Conservation (phyloP, 1,140 invertebrate species). For the Cecropterus lyciades region DNA sequence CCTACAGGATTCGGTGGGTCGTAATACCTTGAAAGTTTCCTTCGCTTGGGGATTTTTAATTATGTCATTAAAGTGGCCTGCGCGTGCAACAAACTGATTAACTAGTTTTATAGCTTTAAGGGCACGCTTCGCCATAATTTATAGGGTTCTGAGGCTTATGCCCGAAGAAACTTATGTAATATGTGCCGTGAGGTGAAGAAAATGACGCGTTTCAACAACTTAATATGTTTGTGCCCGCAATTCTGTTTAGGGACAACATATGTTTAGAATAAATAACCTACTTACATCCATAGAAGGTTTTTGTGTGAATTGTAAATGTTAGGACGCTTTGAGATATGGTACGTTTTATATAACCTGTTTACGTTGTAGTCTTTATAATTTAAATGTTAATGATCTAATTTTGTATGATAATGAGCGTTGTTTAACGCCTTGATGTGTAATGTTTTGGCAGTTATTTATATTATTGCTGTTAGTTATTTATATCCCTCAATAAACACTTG, state of each 20-base stretch:
- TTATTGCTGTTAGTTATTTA: no score
- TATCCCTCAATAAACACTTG: background rate
- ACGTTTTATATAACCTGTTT: background rate
- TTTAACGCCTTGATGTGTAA: background rate
- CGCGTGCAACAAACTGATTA: conserved; percentile 71
- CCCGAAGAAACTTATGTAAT: conserved; percentile 58
- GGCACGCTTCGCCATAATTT: conserved; percentile 65
- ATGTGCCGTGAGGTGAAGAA: conserved; percentile 38
- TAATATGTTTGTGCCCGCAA: conserved; percentile 37
- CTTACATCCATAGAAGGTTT: background rate
- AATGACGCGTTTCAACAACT: conserved; percentile 45
- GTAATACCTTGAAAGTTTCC: conserved; percentile 56
- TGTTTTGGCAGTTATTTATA: background rate
- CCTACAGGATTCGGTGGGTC: conserved; percentile 27
- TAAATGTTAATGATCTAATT: background rate
- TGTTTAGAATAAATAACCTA: conserved; percentile 11
- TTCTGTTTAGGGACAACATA: conserved; percentile 24
- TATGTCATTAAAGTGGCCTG: conserved; percentile 70
- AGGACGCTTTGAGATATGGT: background rate
- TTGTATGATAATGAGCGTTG: background rate
- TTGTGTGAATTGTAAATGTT: background rate
- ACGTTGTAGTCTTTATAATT: background rate
- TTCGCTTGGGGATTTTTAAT: conserved; percentile 74
- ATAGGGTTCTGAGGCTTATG: conserved; percentile 53
- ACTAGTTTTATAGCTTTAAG: conserved; percentile 61